Evolutionary conservation across 2,797 vertebrate genomes (phyloP), one percentile per base, ranked within the genome.

Genomic region (Rhinoraja longicauda): DNA sequence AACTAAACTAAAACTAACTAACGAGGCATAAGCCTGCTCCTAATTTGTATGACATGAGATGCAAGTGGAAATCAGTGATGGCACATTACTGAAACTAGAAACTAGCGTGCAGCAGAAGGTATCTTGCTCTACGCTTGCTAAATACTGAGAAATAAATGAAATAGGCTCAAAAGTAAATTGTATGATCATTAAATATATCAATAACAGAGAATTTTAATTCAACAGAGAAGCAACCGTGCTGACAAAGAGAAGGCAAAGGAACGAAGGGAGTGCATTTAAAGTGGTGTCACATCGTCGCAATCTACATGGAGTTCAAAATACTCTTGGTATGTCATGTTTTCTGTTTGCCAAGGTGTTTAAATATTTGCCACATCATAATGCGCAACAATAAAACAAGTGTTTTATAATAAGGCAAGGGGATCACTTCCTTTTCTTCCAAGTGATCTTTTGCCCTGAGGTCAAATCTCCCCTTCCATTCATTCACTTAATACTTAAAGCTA

Each of bases 181-280:
- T 92, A 17, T 39, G 45, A 29, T 73, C 45, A 4, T 92, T 75
- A 53, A 29, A 73, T 2, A 12, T 91, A 36, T 75, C 39, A 92
- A 29, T 57, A 92, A 92, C 72, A 53, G n/a, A 90, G 70, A 57
- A 73, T 93, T 93, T 93, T 94, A 95, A 77, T 95, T 95, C 94
- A 94, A 84, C 95, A 99, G 98, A 95, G 98, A 99, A 78, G 93
- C 97, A 13, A 95, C 95, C 70, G 98, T 99, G 64, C 92, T 94
- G 2, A 95, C 96, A 93, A 97, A 97, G 88, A 97, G 97, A 94
- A 97, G 97, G 94, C 95, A 95, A 93, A 96, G 97, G 94, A 99
- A 98, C 96, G 98, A 99, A 93, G 97, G 97, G 94, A 98, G 95
- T 76, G 99, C 99, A 93, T 99, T 97, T 95, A 97, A 98, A 94